Percentiles rank a stretch among this genome's conserved stretches.
These are phyloP conservation scores for Heliconius cydno DNA, from an alignment of 2,888 invertebrate genomes.

Conservation along the genomic window DNA sequence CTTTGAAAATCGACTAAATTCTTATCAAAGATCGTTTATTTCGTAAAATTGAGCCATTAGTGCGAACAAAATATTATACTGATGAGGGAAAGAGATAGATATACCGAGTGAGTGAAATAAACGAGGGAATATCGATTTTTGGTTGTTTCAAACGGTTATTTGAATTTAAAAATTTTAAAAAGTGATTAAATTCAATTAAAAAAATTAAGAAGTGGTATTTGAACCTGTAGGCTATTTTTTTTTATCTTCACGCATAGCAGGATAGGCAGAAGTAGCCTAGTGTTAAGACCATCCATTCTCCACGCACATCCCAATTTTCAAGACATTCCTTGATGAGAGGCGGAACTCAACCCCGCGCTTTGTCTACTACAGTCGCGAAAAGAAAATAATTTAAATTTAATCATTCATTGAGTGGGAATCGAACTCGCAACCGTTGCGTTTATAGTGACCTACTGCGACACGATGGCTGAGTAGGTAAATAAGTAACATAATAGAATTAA, in stretches of 20 bases:
- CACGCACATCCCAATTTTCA: neutral
- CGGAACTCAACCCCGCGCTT: neutral
- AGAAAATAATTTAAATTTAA: neutral
- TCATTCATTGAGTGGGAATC: neutral
- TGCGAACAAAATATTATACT: slow-evolving; percentile 9
- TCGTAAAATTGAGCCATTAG: slow-evolving; percentile 22
- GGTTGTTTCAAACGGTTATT: neutral
- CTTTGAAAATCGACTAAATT: slow-evolving; percentile 22
- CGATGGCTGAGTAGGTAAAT: too few species aligned
- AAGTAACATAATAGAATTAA: too few species aligned
- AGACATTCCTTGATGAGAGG: neutral
- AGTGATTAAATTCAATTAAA: too few species aligned
- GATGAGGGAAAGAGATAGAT: neutral
- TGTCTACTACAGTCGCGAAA: neutral
- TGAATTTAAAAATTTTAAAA: neutral
- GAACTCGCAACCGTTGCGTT: neutral
- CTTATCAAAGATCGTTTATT: slow-evolving; percentile 24
- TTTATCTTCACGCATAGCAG: neutral
- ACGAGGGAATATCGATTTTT: neutral
- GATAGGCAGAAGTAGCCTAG: too few species aligned
- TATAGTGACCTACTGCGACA: too few species aligned
- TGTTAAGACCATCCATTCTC: too few species aligned
- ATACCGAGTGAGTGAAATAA: neutral
- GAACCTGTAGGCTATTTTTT: neutral
- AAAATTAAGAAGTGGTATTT: too few species aligned